Evolutionary conservation across 2,888 invertebrate genomes (phyloP), one percentile per base, ranked within the genome.

Genomic region (Nebria salina): DNA sequence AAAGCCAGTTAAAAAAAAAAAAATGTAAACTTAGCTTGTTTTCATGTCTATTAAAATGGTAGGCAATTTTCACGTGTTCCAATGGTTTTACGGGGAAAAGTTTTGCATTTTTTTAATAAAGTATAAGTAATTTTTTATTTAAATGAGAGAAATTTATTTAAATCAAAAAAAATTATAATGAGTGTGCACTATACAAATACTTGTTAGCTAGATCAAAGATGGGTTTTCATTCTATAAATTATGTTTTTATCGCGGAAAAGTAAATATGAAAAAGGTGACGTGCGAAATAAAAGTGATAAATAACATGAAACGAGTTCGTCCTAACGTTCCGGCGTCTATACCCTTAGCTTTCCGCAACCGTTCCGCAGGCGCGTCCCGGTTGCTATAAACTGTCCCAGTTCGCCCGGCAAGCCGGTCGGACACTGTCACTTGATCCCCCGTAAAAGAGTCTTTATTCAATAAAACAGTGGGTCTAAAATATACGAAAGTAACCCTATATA

Each of bases 191-290:
- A 26, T 15, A 20, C 70, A 70, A 26, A 70, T 70, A 70, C 13
- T 15, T 26, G 25, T 34, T 26, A 70, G 15, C 13, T 25, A 20
- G 4, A 25, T 15, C 66, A 15, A 20, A 26, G 9, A 20, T 20
- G 70, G 13, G 11, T 13, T 5, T 68, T 70, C 70, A 26, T 72
- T 42, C 20, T 43, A 41, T 65, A 77, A 78, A 78, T 78, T 78
- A 78, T 78, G 78, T 77, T 78, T 78, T 78, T 78, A 78, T 78
- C 78, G 73, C 64, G 42, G 11, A 66, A 73, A 73, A 78, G 78
- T 78, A 78, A 78, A 78, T 78, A 78, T 78, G 78, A 78, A 78
- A 78, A 73, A 78, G 78, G 78, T 78, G 78, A 78, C 72, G 72
- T 9, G 11, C 20, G 65, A 78, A 78, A 78, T 78, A 78, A 72